A percentile compares a stretch with the other conserved stretches of the same genome.
These are phyloP conservation scores for Taenioides sp. DNA, from an alignment of 2,797 vertebrate genomes.

Conservation along the genomic window DNA sequence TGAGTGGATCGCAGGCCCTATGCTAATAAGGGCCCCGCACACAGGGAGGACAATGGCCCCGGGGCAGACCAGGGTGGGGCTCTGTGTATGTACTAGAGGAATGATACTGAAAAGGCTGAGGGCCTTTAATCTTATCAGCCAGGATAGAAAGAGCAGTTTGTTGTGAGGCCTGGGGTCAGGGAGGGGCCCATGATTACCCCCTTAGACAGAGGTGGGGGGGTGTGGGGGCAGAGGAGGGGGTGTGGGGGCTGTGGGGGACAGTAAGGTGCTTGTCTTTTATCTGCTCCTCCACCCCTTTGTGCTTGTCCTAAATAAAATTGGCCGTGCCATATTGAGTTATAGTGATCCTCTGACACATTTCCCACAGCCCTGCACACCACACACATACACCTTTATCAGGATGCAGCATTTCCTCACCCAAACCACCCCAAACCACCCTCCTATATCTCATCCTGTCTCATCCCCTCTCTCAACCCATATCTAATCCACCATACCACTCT, in stretches of 20 bases:
- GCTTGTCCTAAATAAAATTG: constrained; percentile 62
- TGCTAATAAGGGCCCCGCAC: constrained; percentile 37
- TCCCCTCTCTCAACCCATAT: neutral
- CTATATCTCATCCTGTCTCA: neutral
- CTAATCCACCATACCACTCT: no score
- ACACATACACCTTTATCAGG: neutral
- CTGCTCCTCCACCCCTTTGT: constrained; percentile 23
- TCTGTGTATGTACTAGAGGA: constrained; percentile 24
- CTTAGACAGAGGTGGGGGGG: constrained; percentile 17
- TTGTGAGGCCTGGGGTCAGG: constrained; percentile 34
- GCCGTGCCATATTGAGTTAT: constrained; percentile 32
- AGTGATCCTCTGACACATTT: constrained; percentile 15
- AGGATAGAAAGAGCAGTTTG: constrained; percentile 62
- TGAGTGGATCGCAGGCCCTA: constrained; percentile 48
- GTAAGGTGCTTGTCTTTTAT: constrained; percentile 1
- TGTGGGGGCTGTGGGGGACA: neutral
- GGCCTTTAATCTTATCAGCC: constrained; percentile 61
- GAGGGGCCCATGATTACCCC: constrained; percentile 19
- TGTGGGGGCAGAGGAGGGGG: neutral
- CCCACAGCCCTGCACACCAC: constrained; percentile 1
- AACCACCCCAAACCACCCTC: constrained; percentile 1
- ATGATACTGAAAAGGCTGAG: constrained; percentile 49
- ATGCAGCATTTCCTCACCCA: constrained; percentile 36
- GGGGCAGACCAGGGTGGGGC: constrained; percentile 16
- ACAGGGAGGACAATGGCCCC: neutral